Conservation (phyloP, 2,888 invertebrate species). For the Hydrotaea cyrtoneurina region DNA sequence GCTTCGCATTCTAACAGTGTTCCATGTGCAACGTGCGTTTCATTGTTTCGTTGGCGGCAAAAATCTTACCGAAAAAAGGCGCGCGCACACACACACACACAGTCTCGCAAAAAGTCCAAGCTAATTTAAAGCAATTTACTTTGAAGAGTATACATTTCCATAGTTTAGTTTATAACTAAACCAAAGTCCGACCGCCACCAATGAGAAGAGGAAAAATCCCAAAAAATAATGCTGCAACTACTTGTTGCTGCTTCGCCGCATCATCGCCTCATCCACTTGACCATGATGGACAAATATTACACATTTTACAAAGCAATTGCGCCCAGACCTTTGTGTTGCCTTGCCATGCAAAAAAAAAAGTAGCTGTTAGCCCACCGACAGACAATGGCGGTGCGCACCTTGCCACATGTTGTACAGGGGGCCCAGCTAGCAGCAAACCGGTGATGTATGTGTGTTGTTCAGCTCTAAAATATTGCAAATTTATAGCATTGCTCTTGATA, state of each 20-base stretch:
- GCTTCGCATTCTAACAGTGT: conserved; percentile 43
- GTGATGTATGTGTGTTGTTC: conserved; percentile 49
- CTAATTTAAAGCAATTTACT: conserved; percentile 79
- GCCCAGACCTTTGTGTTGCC: conserved; percentile 52
- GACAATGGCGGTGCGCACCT: conserved; percentile 45
- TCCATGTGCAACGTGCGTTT: conserved; percentile 34
- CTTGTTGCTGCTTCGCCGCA: conserved; percentile 30
- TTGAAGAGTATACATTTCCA: conserved; percentile 69
- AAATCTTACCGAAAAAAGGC: conserved; percentile 71
- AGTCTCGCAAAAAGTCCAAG: conserved; percentile 67
- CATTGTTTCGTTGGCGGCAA: conserved; percentile 62
- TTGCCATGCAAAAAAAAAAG: neutral
- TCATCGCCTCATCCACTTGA: conserved; percentile 21
- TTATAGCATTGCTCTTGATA: conserved; percentile 66
- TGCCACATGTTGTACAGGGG: neutral
- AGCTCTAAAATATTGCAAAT: conserved; percentile 61
- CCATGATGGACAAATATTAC: conserved; percentile 64
- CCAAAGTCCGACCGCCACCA: conserved; percentile 45
- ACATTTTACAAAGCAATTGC: conserved; percentile 34
- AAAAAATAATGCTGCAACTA: neutral
- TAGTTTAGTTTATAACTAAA: conserved; percentile 66
- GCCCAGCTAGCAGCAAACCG: neutral
- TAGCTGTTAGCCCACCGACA: no score
- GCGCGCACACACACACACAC: neutral
- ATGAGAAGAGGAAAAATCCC: neutral